These are phyloP conservation scores for Elgaria multicarinata DNA, from an alignment of 2,113 vertebrate species.

Conservation along the genomic window DNA sequence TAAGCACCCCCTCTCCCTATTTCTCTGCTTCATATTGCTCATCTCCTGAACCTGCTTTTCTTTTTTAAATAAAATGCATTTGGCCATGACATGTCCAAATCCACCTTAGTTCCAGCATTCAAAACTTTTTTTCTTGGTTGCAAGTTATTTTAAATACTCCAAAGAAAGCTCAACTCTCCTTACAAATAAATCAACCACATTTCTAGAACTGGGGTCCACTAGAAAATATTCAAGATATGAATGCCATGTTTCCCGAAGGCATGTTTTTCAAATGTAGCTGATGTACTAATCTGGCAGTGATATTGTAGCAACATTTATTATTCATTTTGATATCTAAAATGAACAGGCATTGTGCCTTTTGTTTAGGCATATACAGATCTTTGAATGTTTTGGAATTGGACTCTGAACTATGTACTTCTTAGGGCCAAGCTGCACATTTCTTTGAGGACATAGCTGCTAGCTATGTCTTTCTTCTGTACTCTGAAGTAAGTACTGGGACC, in stretches of 20 bases:
- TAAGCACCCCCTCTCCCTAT: neutral
- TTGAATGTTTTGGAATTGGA: neutral
- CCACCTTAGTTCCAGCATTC: neutral
- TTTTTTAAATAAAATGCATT: neutral
- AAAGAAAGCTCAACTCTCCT: neutral
- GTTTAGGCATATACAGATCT: neutral
- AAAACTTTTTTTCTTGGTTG: neutral
- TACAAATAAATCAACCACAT: neutral
- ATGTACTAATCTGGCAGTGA: neutral
- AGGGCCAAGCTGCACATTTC: too few species aligned
- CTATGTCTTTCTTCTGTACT: too few species aligned
- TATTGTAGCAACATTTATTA: neutral
- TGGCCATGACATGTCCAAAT: neutral
- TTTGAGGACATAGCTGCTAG: too few species aligned
- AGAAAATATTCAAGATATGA: neutral
- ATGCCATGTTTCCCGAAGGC: neutral
- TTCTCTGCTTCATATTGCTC: neutral
- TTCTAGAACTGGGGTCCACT: neutral
- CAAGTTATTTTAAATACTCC: neutral
- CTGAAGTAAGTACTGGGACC: too few species aligned
- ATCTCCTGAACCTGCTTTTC: neutral
- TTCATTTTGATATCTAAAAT: neutral
- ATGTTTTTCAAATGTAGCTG: neutral
- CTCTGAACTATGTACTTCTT: neutral
- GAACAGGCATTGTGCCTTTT: neutral